These are phyloP conservation scores for Alces alces DNA, from an alignment of 2,113 vertebrate species.

Conservation along the genomic window DNA sequence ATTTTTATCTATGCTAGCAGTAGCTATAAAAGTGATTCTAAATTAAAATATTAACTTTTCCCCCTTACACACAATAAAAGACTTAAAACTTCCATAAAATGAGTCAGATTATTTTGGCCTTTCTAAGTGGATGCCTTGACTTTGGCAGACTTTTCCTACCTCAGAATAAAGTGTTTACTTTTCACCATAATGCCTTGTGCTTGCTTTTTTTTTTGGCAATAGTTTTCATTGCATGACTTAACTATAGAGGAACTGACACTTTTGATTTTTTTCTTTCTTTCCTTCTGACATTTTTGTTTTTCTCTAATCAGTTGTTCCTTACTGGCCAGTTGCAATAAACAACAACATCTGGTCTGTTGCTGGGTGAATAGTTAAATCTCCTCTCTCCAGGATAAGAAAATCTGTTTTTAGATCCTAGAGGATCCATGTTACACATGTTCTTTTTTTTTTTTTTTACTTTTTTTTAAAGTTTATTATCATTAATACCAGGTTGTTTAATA, in stretches of 20 bases:
- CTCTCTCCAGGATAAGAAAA: not conserved
- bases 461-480: not conserved
- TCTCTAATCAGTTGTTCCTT: not conserved
- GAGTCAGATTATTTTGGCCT: conserved; percentile 47
- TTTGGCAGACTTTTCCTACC: not conserved
- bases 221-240: not conserved
- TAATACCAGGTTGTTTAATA: conserved; percentile 25
- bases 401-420: not conserved
- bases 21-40: conserved; percentile 75
- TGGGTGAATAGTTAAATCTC: not conserved
- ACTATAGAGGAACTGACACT: not conserved
- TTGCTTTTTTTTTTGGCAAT: not conserved
- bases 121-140: not conserved
- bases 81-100: conserved; percentile 60
- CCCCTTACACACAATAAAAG: conserved; percentile 51
- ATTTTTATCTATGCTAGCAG: conserved; percentile 75
- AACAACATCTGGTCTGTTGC: not conserved
- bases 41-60: conserved; percentile 74
- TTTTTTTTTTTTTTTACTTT: no score
- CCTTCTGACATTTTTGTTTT: not conserved
- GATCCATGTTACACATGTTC: not conserved
- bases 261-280: not conserved
- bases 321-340: not conserved
- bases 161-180: not conserved
- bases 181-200: not conserved